Evolutionary conservation across 2,888 invertebrate genomes (phyloP).

Genomic region (Trichacis sp.): DNA sequence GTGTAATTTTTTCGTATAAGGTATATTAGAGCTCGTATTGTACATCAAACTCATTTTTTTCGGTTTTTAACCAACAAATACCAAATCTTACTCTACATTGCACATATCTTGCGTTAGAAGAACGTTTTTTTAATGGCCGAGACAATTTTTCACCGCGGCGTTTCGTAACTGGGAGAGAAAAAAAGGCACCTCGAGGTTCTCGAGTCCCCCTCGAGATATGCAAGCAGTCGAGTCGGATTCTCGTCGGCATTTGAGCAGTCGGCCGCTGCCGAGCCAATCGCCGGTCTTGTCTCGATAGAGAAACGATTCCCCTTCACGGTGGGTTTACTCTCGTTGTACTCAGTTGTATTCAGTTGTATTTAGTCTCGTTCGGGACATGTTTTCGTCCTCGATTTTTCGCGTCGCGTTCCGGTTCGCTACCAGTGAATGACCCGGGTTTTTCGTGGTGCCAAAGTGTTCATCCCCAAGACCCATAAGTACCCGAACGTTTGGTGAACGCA

Average conservation of each 20-base stretch:
- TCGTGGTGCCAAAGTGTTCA: neutral
- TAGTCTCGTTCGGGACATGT: neutral
- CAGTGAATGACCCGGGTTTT: neutral
- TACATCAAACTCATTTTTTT: too few species aligned
- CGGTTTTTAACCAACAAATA: too few species aligned
- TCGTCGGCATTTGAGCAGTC: conserved; percentile 28
- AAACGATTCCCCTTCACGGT: conserved; percentile 28
- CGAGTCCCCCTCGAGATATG: conserved; percentile 29
- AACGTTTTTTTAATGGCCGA: too few species aligned
- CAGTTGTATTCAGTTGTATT: too few species aligned
- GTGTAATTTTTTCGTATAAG: too few species aligned
- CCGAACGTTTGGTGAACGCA: too few species aligned
- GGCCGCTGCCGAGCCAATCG: conserved; percentile 56
- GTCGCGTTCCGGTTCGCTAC: too few species aligned
- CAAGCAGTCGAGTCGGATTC: conserved; percentile 48
- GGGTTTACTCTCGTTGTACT: neutral
- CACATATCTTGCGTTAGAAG: too few species aligned
- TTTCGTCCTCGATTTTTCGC: neutral
- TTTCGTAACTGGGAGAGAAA: conserved; percentile 35
- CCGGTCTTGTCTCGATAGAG: conserved; percentile 43
- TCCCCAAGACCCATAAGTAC: too few species aligned
- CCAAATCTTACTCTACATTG: too few species aligned
- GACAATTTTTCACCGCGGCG: neutral
- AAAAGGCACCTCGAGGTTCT: conserved; percentile 40
- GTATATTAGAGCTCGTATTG: too few species aligned